Conservation (phyloP, 2,113 vertebrate genomes). For the Ochotona curzoniae region DNA sequence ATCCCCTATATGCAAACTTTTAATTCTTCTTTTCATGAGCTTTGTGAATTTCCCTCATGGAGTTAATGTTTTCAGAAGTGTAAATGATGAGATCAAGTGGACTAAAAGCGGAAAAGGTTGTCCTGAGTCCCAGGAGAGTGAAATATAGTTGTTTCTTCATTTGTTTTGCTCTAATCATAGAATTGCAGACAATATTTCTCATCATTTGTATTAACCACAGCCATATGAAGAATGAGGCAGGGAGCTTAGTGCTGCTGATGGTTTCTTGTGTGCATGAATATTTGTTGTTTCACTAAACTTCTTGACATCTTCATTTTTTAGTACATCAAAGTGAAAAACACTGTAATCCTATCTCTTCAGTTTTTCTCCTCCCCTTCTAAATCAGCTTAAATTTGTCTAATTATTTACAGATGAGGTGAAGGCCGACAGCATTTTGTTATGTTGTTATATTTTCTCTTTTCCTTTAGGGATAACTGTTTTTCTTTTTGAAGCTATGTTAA, state of each 20-base stretch:
- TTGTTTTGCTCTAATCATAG: conserved; percentile 57
- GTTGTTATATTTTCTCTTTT: background rate
- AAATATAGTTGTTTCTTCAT: conserved; percentile 5
- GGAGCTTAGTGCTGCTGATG: background rate
- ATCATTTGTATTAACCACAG: background rate
- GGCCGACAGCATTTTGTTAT: background rate
- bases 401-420: conserved; percentile 66
- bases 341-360: conserved; percentile 53
- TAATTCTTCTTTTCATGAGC: too few relatives aligned
- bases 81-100: background rate
- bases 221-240: background rate
- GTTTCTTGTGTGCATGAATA: background rate
- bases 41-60: background rate
- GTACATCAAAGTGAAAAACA: conserved; percentile 52
- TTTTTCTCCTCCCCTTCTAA: conserved; percentile 45
- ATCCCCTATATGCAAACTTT: too few relatives aligned
- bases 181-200: background rate
- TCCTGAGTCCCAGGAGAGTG: background rate
- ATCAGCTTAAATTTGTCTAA: conserved; percentile 42
- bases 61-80: background rate
- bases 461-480: background rate
- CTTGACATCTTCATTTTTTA: conserved; percentile 57
- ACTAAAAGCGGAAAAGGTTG: background rate
- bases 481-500: background rate
- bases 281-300: conserved; percentile 16